Conservation (phyloP, 2,797 vertebrate genomes). For the Sebastes steindachneri region DNA sequence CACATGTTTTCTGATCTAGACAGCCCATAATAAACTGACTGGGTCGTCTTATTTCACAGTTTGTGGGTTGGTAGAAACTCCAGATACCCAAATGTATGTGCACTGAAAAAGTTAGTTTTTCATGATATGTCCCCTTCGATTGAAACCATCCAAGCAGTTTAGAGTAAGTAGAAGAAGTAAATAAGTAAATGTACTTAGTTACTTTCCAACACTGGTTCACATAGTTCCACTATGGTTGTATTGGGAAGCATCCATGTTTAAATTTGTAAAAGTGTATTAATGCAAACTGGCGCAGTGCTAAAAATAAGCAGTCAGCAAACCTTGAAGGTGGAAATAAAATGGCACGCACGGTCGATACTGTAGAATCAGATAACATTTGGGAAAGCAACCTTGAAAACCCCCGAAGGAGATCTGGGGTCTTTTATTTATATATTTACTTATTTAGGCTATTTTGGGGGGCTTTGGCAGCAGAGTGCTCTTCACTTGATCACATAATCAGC, state of each 20-base stretch:
- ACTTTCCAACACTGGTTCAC: not conserved
- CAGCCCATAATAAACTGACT: too few relatives aligned
- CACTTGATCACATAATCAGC: constrained; percentile 53
- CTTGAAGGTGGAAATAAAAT: not conserved
- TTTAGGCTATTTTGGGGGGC: not conserved
- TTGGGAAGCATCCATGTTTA: not conserved
- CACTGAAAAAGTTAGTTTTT: too few relatives aligned
- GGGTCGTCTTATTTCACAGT: too few relatives aligned
- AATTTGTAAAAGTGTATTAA: not conserved
- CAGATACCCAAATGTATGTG: too few relatives aligned
- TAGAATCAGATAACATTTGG: not conserved
- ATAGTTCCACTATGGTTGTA: too few relatives aligned
- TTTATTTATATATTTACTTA: not conserved
- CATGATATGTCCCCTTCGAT: too few relatives aligned
- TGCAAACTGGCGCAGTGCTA: not conserved
- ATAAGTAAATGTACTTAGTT: not conserved
- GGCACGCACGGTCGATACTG: not conserved
- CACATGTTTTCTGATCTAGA: too few relatives aligned
- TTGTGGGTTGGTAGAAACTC: too few relatives aligned
- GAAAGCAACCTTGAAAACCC: constrained; percentile 15
- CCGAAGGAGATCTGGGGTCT: not conserved
- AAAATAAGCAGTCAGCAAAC: not conserved
- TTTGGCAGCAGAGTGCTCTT: constrained; percentile 16
- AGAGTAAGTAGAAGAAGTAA: too few relatives aligned
- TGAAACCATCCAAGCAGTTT: too few relatives aligned